A percentile compares a stretch with the other conserved stretches of the same genome.
Conservation (phyloP, 2,113 vertebrate species). For the Fulica atra region DNA sequence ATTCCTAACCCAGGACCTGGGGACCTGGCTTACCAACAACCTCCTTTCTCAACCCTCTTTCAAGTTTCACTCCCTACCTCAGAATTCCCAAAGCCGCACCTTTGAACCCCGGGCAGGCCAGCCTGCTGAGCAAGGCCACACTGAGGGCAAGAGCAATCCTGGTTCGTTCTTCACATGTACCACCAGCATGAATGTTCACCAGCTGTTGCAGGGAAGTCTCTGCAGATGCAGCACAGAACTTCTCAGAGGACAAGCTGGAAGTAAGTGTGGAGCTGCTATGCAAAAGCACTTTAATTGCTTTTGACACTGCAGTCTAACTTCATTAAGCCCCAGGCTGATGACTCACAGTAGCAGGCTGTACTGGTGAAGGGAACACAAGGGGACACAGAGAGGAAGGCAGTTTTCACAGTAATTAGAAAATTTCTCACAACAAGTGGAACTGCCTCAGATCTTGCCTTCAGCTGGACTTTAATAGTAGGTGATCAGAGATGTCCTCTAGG, state of each 20-base stretch:
- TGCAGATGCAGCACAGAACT: not conserved
- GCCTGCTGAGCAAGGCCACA: not conserved
- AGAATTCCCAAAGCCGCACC: not conserved
- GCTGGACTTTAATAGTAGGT: not conserved
- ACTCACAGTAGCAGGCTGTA: not conserved
- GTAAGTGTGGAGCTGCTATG: not conserved
- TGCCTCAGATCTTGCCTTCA: not conserved
- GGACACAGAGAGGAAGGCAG: not conserved
- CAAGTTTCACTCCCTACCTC: not conserved
- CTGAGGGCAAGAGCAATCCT: not conserved
- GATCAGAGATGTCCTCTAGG: not conserved
- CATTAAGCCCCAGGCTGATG: constrained; percentile 20
- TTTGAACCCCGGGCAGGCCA: not conserved
- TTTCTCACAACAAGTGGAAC: not conserved
- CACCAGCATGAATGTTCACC: not conserved
- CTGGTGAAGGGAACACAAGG: not conserved
- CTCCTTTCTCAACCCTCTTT: not conserved
- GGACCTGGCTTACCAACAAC: not conserved
- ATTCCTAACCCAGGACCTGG: not conserved
- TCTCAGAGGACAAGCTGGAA: not conserved
- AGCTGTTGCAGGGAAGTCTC: not conserved
- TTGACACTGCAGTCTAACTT: constrained; percentile 9
- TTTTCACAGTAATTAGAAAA: not conserved
- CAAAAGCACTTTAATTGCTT: constrained; percentile 16
- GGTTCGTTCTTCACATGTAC: not conserved